Percentiles rank a stretch among this genome's conserved stretches.
These are phyloP conservation scores for Phainopepla nitens DNA, from an alignment of 2,113 vertebrate genomes.

Conservation along the genomic window DNA sequence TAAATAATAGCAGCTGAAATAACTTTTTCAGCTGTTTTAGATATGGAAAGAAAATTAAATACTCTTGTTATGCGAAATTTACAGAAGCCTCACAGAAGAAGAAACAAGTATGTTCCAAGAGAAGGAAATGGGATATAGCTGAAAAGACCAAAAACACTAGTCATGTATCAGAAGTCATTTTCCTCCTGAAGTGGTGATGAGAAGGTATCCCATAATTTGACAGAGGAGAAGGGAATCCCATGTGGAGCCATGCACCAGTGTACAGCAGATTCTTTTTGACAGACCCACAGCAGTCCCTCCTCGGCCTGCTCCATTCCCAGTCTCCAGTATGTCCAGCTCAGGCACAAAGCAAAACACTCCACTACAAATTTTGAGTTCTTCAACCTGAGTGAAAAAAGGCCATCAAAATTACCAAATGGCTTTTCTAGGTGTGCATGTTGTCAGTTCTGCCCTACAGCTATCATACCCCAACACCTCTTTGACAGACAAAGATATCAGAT, in stretches of 20 bases:
- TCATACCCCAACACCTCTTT: neutral
- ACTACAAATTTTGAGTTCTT: neutral
- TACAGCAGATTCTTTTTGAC: neutral
- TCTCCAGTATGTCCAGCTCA: neutral
- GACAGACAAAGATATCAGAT: neutral
- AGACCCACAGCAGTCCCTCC: neutral
- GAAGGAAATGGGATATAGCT: neutral
- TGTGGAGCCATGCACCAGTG: too few relatives aligned
- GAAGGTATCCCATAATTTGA: neutral
- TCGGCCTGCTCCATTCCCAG: neutral
- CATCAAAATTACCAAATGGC: rapidly evolving
- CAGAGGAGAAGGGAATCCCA: neutral
- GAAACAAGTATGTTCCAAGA: neutral
- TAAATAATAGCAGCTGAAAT: neutral
- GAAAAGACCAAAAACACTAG: neutral
- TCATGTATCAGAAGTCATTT: rapidly evolving
- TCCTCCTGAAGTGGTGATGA: neutral
- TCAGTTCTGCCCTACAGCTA: neutral
- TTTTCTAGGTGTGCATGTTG: neutral
- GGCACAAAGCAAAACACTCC: neutral
- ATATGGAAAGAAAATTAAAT: neutral
- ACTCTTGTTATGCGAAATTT: neutral
- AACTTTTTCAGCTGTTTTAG: neutral
- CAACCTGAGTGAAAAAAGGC: neutral
- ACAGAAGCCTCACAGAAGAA: neutral